These are phyloP conservation scores for Trochalopteron elliotii DNA, from an alignment of 2,113 vertebrate species.

Conservation along the genomic window DNA sequence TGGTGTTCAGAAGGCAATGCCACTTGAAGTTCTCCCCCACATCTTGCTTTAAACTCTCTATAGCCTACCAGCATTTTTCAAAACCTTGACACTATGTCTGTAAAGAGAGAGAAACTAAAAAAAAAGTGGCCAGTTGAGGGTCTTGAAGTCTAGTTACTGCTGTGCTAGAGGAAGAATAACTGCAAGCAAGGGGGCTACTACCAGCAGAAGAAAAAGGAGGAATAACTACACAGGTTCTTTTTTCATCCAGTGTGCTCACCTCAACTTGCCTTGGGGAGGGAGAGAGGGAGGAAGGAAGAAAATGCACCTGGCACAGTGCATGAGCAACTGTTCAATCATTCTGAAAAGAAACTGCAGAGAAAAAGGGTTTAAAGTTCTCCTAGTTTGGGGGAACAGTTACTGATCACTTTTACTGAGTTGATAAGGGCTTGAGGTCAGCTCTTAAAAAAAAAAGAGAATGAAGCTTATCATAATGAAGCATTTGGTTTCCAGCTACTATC, in stretches of 20 bases:
- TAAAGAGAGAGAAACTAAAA: not conserved
- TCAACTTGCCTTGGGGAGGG: not conserved
- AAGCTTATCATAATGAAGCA: not conserved
- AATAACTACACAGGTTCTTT: not conserved
- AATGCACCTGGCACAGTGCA: not conserved
- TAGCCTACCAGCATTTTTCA: not conserved
- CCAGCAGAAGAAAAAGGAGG: not conserved
- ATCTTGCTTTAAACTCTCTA: constrained; percentile 13
- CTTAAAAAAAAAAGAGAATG: not conserved
- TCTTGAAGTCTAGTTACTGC: constrained; percentile 27
- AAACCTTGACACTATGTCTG: not conserved
- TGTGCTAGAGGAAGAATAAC: not conserved
- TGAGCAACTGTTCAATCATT: not conserved
- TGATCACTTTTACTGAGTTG: not conserved
- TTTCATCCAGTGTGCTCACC: not conserved
- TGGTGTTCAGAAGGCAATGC: not conserved
- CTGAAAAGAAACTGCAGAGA: not conserved
- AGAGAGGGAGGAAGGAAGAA: not conserved
- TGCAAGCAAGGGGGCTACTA: not conserved
- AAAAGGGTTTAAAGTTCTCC: not conserved
- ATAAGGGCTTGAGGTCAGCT: not conserved
- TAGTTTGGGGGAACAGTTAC: not conserved
- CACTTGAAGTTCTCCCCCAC: not conserved
- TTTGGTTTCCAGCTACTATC: not conserved
- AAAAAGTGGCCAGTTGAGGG: not conserved